Evolutionary conservation across 2,888 invertebrate genomes (phyloP), one percentile per base, ranked within the genome.

Genomic region (Anticlea derivata): DNA sequence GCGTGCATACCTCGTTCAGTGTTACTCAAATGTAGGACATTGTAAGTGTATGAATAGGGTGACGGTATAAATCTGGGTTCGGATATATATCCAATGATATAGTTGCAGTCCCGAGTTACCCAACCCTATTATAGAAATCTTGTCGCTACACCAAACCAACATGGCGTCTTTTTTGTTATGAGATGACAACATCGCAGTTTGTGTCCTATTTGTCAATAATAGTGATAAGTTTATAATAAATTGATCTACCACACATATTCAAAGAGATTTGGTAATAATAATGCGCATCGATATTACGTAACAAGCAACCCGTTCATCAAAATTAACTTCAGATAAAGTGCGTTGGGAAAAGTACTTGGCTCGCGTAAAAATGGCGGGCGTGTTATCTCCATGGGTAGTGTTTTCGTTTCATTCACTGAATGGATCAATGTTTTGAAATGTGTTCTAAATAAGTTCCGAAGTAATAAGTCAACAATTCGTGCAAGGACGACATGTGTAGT

Each of bases 131-230:
- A n/a, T 6, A 17, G 27, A 46, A 34, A 47, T 26, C 45, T 45
- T 49, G 39, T 37, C 34, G n/a, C n/a, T n/a, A n/a, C 83, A 49
- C 46, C 40, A 37, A 78, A 72, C 82, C 88, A 90, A 90, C 84
- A 91, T 91, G 91, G 91, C 91, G 91, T 81, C 82, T 79, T 77
- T 85, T 77, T 84, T 89, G 86, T 89, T 89, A 82, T 86, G 85
- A 87, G 87, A 89, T 91, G 91, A 91, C 91, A 91, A 90, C 91
- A 91, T 90, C 87, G 86, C 83, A 90, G 80, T 88, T 89, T 85
- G 86, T 86, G 85, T 78, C 75, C 76, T 78, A 82, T 79, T 86
- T 86, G 82, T 86, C 83, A 80, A 77, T 75, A 67, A 55, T 73
- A 67, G 70, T 75, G 73, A 73, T 75, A 67, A 68, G 80, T 70